Evolutionary conservation across 2,888 invertebrate genomes (phyloP).

Genomic region (Odiellus spinosus): DNA sequence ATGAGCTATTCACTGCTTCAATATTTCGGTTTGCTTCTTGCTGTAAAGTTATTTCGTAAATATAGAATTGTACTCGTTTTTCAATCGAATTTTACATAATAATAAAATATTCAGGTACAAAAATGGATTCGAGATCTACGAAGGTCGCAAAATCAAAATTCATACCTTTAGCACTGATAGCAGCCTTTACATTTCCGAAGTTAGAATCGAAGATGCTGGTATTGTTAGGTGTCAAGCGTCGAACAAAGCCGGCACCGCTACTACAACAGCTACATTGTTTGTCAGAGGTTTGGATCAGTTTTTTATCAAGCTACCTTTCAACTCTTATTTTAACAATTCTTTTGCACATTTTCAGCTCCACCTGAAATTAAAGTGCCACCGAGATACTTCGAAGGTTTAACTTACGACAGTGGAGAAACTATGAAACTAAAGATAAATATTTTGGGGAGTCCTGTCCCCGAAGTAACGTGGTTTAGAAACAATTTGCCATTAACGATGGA

Average conservation of each 20-base stretch:
- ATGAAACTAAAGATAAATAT: slow-evolving; percentile 30
- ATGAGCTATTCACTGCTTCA: too few species aligned
- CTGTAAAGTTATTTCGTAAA: too few species aligned
- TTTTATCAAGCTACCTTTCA: not conserved
- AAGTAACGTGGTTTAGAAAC: slow-evolving; percentile 46
- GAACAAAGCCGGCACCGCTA: slow-evolving; percentile 47
- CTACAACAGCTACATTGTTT: slow-evolving; percentile 47
- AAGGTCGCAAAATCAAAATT: slow-evolving; percentile 43
- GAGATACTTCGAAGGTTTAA: slow-evolving; percentile 70
- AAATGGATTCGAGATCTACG: slow-evolving; percentile 33
- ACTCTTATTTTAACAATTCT: too few species aligned
- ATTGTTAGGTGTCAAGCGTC: slow-evolving; percentile 49
- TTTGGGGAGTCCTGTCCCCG: slow-evolving; percentile 64
- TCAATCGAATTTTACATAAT: too few species aligned
- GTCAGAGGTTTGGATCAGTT: slow-evolving; percentile 35
- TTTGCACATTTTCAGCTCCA: slow-evolving; percentile 39
- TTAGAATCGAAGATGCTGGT: slow-evolving; percentile 43
- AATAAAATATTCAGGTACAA: not conserved
- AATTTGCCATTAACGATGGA: slow-evolving; percentile 25
- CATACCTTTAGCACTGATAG: not conserved
- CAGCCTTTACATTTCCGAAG: slow-evolving; percentile 43
- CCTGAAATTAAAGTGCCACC: slow-evolving; percentile 65
- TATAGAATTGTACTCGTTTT: too few species aligned
- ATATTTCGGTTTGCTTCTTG: too few species aligned
- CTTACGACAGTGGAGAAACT: slow-evolving; percentile 70